These are phyloP conservation scores for Bradypodion pumilum DNA, from an alignment of 2,797 vertebrate species.

Conservation along the genomic window DNA sequence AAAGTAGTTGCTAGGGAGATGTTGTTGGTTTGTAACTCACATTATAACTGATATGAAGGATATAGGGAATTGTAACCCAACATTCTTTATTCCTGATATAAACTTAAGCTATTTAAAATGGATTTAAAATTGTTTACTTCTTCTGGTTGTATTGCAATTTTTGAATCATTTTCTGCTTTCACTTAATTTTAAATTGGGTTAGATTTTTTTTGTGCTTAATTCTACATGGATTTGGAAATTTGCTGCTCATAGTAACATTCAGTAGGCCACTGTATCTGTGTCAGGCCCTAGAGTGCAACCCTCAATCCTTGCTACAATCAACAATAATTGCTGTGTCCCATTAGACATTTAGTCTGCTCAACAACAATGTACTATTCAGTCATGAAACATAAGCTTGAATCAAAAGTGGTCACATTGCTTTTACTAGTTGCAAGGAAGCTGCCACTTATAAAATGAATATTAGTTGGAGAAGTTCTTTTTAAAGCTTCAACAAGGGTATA, in stretches of 20 bases:
- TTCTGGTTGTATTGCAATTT: neutral
- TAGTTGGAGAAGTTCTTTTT: neutral
- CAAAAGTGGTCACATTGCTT: neutral
- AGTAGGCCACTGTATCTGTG: neutral
- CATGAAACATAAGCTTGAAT: neutral
- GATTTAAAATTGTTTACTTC: neutral
- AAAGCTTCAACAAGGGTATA: neutral
- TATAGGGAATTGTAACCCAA: too few relatives aligned
- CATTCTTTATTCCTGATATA: too few relatives aligned
- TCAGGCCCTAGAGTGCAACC: neutral
- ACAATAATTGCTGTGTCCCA: neutral
- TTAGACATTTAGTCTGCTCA: neutral
- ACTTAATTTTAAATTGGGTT: neutral
- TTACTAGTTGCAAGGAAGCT: neutral
- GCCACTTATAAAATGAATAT: neutral
- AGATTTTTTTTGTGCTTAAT: too few relatives aligned
- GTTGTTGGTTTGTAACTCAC: too few relatives aligned
- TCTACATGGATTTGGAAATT: too few relatives aligned
- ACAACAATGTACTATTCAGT: conserved; percentile 3
- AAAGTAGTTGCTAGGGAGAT: too few relatives aligned
- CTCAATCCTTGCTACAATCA: neutral
- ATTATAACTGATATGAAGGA: too few relatives aligned
- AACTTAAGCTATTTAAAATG: neutral
- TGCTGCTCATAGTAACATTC: neutral
- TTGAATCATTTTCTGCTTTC: neutral